Evolutionary conservation across 1,140 invertebrate genomes (phyloP).

Genomic region (Macrocentrus cingulum): DNA sequence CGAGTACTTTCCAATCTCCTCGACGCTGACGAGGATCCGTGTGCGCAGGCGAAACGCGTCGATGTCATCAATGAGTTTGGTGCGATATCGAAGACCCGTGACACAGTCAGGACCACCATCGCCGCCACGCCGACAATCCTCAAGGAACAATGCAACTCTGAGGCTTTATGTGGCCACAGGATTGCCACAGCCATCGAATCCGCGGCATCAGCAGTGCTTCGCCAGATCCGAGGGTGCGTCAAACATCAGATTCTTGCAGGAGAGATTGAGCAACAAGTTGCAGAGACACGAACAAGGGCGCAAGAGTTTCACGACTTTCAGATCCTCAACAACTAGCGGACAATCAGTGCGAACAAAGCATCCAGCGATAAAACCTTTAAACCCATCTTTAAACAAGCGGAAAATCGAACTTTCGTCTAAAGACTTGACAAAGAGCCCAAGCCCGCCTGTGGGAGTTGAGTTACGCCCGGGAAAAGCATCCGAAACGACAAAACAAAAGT

Average conservation of each 20-base stretch:
- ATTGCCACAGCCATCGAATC: conserved; percentile 33
- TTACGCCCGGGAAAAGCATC: too few species aligned
- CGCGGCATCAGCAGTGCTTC: conserved; percentile 65
- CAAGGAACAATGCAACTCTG: conserved; percentile 70
- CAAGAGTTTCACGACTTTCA: conserved; percentile 40
- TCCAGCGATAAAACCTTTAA: neutral
- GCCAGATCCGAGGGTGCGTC: conserved; percentile 47
- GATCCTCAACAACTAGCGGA: conserved; percentile 40
- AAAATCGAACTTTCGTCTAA: too few species aligned
- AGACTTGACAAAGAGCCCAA: too few species aligned
- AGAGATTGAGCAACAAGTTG: conserved; percentile 63
- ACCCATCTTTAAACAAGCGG: conserved; percentile 31
- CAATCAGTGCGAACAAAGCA: conserved; percentile 34
- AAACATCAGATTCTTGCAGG: conserved; percentile 62
- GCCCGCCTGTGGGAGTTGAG: too few species aligned
- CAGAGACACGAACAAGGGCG: conserved; percentile 49
- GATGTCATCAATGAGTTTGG: conserved; percentile 36
- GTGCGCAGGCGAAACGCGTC: conserved; percentile 66
- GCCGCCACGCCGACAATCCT: conserved; percentile 73
- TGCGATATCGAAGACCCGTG: conserved; percentile 30
- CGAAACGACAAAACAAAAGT: neutral
- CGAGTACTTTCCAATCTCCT: conserved; percentile 80
- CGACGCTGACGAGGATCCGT: conserved; percentile 76
- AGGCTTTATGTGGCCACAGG: conserved; percentile 59
- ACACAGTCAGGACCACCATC: conserved; percentile 59